Conservation (phyloP, 2,113 vertebrate species). For the Platysternon megacephalum region DNA sequence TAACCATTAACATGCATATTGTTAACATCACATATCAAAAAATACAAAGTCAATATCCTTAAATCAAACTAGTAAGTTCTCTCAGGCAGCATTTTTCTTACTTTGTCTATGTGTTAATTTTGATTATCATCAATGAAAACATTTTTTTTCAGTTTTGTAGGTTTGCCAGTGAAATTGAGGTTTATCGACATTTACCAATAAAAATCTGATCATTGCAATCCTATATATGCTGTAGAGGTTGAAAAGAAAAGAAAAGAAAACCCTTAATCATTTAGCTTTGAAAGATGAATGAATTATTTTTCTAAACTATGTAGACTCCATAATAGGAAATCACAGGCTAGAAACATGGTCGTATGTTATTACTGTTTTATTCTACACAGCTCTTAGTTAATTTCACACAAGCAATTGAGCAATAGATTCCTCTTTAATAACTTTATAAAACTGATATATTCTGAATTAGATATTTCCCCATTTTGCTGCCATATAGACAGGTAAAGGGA, state of each 20-base stretch:
- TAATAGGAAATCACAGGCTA: constrained; percentile 10
- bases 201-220: neutral
- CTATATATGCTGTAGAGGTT: neutral
- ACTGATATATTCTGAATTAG: constrained; percentile 4
- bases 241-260: neutral
- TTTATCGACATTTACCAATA: neutral
- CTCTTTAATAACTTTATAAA: constrained; percentile 37
- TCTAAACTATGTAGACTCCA: constrained; percentile 16
- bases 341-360: constrained; percentile 39
- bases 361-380: constrained; percentile 4
- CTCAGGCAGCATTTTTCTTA: neutral
- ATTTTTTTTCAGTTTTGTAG: neutral
- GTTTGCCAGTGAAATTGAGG: neutral
- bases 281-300: constrained; percentile 32
- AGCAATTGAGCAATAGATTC: constrained; percentile 29
- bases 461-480: constrained; percentile 9
- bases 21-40: neutral
- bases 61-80: neutral
- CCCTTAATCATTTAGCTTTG: constrained; percentile 40
- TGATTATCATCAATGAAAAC: neutral
- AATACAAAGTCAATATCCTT: neutral
- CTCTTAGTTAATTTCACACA: constrained; percentile 42
- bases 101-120: neutral
- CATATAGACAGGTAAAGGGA: constrained; percentile 2
- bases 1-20: neutral